A percentile compares a stretch with the other conserved stretches of the same genome.
phyloP scores from a whole-genome alignment of 2,888 invertebrate species.

The Aphodius granarius region DNA sequence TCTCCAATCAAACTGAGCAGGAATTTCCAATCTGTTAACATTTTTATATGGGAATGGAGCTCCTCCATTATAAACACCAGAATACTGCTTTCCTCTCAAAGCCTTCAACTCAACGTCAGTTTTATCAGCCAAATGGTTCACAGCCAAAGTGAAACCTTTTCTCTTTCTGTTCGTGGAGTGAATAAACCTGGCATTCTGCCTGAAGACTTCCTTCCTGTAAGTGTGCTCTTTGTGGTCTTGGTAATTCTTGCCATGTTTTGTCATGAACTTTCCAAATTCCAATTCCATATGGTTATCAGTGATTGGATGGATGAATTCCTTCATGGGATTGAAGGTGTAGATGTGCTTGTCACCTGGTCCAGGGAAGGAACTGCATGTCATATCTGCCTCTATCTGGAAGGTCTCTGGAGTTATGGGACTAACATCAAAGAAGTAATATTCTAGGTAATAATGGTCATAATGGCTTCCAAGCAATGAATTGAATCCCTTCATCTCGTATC shows the following conservation, averaged over 20 bases:
- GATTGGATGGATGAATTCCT: constrained; percentile 79
- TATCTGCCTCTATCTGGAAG: constrained; percentile 68
- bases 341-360: constrained; percentile 79
- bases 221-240: constrained; percentile 65
- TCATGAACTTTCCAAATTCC: constrained; percentile 76
- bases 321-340: constrained; percentile 91
- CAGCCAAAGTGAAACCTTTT: constrained; percentile 65
- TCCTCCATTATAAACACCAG: constrained; percentile 74
- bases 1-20: constrained; percentile 86
- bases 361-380: constrained; percentile 78
- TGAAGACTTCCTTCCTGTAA: constrained; percentile 75
- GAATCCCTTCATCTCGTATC: constrained; percentile 92
- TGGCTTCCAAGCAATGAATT: constrained; percentile 93
- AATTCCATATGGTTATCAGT: constrained; percentile 70
- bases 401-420: constrained; percentile 70
- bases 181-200: constrained; percentile 78
- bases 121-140: constrained; percentile 89
- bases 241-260: constrained; percentile 73
- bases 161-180: constrained; percentile 48
- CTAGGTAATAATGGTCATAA: constrained; percentile 91
- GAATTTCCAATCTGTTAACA: constrained; percentile 61
- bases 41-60: constrained; percentile 74
- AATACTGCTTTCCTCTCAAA: constrained; percentile 68
- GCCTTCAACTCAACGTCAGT: constrained; percentile 76
- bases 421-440: constrained; percentile 70